These are phyloP conservation scores for Paguma larvata DNA, from an alignment of 2,797 vertebrate species.

Conservation along the genomic window DNA sequence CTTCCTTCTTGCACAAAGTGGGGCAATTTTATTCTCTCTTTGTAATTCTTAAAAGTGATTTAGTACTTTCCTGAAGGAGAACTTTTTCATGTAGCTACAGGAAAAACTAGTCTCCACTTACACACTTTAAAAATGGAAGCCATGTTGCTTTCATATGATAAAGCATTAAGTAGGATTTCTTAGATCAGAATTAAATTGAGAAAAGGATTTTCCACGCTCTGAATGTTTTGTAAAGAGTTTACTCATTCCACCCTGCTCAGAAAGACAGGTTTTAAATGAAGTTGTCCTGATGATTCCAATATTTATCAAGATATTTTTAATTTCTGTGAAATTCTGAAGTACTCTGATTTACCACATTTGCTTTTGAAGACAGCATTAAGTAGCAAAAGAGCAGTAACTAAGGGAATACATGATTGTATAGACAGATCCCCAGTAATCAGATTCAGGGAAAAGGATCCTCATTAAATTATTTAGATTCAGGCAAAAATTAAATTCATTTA, in stretches of 20 bases:
- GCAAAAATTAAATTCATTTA: not conserved
- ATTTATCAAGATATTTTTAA: not conserved
- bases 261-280: not conserved
- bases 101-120: not conserved
- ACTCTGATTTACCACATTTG: not conserved
- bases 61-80: not conserved
- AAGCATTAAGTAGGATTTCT: conserved; percentile 11
- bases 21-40: not conserved
- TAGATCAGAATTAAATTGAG: not conserved
- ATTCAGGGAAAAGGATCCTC: not conserved
- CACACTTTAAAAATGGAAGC: not conserved
- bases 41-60: not conserved
- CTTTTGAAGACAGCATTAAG: not conserved
- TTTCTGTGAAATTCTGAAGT: not conserved
- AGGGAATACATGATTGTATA: not conserved
- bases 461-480: not conserved
- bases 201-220: not conserved
- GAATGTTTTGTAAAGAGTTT: not conserved
- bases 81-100: not conserved
- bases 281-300: not conserved
- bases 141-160: not conserved
- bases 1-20: not conserved
- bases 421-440: not conserved
- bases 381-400: not conserved
- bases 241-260: not conserved